Evolutionary conservation across 2,797 vertebrate species (phyloP).

Genomic region (Rhynchotus rufescens): DNA sequence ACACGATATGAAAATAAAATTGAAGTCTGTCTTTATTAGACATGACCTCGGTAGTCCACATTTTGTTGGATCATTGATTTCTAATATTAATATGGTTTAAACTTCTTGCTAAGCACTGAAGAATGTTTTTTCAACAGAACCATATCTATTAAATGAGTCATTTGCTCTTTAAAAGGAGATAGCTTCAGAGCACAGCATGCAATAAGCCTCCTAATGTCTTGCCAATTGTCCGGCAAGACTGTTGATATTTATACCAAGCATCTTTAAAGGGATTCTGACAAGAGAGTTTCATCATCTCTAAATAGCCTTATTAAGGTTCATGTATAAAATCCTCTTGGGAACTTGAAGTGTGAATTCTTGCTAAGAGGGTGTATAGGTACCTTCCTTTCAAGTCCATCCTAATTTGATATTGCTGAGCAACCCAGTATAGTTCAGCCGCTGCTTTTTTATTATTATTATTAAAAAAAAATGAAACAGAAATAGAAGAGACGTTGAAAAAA

Average conservation of each 20-base stretch:
- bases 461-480: background rate
- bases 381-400: background rate
- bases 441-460: background rate
- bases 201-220: conserved; percentile 10
- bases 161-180: conserved; percentile 57
- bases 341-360: background rate
- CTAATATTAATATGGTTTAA: conserved; percentile 63
- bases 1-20: conserved; percentile 60
- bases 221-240: conserved; percentile 39
- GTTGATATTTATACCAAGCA: conserved; percentile 52
- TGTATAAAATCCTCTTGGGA: conserved; percentile 33
- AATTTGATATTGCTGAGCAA: background rate
- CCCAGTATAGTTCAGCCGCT: background rate
- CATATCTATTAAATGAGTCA: conserved; percentile 64
- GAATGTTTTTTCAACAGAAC: conserved; percentile 62
- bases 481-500: background rate
- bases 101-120: conserved; percentile 55
- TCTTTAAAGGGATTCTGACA: conserved; percentile 42
- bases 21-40: conserved; percentile 52
- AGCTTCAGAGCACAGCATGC: conserved; percentile 39
- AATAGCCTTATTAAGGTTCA: conserved; percentile 42
- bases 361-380: background rate
- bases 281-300: conserved; percentile 34
- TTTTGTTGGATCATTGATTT: conserved; percentile 67
- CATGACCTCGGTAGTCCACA: conserved; percentile 43